Percentiles rank a stretch among this genome's conserved stretches.
Conservation (phyloP, 1,140 invertebrate genomes). For the Drosophila funebris region DNA sequence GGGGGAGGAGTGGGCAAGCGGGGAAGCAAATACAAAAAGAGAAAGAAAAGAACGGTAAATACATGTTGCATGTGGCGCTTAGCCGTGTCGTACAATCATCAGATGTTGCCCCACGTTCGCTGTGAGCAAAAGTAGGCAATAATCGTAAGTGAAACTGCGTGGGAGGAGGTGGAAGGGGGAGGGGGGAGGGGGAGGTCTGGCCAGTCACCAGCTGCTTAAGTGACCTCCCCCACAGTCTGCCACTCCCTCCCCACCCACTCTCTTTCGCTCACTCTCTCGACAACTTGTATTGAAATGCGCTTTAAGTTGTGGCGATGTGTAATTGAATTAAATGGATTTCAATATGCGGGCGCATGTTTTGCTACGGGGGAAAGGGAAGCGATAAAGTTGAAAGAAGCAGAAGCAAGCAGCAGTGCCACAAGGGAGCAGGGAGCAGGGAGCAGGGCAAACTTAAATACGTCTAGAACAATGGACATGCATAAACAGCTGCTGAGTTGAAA, state of each 20-base stretch:
- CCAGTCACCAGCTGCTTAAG: conserved; percentile 40
- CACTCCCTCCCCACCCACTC: neutral
- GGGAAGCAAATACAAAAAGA: neutral
- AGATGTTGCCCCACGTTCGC: conserved; percentile 30
- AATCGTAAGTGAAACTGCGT: conserved; percentile 74
- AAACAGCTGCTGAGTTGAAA: conserved; percentile 27
- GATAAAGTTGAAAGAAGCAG: neutral
- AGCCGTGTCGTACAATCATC: conserved; percentile 72
- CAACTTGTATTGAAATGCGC: conserved; percentile 64
- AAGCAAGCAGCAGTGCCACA: neutral
- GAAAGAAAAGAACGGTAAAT: conserved; percentile 46
- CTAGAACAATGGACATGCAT: conserved; percentile 31
- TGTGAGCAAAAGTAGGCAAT: conserved; percentile 68
- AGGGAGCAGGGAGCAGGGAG: neutral
- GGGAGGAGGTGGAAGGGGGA: neutral
- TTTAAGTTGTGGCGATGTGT: conserved; percentile 75
- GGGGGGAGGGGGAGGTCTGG: neutral
- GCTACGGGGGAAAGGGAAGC: neutral
- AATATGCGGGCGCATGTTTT: conserved; percentile 57
- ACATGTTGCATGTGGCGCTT: conserved; percentile 79
- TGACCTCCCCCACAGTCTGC: conserved; percentile 3
- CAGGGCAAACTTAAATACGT: neutral
- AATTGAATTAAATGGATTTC: conserved; percentile 81
- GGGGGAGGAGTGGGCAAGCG: neutral
- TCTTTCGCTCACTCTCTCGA: too few relatives aligned